These are phyloP conservation scores for Yponomeuta cagnagella DNA, from an alignment of 2,888 invertebrate species.

Conservation along the genomic window DNA sequence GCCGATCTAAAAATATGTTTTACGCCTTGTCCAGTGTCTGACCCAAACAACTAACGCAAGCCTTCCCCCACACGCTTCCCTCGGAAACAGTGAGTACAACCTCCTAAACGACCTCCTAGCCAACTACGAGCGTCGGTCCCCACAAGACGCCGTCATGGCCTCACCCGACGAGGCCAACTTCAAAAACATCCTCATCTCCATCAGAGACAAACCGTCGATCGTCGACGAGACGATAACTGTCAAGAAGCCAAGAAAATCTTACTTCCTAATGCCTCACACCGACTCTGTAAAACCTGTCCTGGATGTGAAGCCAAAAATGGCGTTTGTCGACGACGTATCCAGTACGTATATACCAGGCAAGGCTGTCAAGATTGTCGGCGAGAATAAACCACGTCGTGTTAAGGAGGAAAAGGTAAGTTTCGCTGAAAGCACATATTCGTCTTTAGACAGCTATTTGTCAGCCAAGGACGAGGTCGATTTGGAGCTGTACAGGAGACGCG, in stretches of 20 bases:
- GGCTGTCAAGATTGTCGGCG: constrained; percentile 82
- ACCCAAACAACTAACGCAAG: constrained; percentile 26
- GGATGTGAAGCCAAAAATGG: constrained; percentile 58
- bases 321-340: constrained; percentile 58
- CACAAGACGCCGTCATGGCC: constrained; percentile 69
- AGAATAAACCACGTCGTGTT: constrained; percentile 55
- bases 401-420: constrained; percentile 58
- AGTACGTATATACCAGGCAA: constrained; percentile 78
- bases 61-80: constrained; percentile 33
- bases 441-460: constrained; percentile 72
- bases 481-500: constrained; percentile 49
- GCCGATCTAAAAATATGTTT: neutral
- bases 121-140: constrained; percentile 51
- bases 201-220: constrained; percentile 55
- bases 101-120: constrained; percentile 46
- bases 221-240: constrained; percentile 56
- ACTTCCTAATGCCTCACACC: constrained; percentile 53
- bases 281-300: constrained; percentile 51
- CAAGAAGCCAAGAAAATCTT: constrained; percentile 50
- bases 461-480: constrained; percentile 59
- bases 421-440: constrained; percentile 48
- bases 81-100: constrained; percentile 69
- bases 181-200: constrained; percentile 64
- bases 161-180: constrained; percentile 63
- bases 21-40: constrained; percentile 25